These are phyloP conservation scores for Agrochola lychnidis DNA, from an alignment of 2,888 invertebrate species.

Conservation along the genomic window DNA sequence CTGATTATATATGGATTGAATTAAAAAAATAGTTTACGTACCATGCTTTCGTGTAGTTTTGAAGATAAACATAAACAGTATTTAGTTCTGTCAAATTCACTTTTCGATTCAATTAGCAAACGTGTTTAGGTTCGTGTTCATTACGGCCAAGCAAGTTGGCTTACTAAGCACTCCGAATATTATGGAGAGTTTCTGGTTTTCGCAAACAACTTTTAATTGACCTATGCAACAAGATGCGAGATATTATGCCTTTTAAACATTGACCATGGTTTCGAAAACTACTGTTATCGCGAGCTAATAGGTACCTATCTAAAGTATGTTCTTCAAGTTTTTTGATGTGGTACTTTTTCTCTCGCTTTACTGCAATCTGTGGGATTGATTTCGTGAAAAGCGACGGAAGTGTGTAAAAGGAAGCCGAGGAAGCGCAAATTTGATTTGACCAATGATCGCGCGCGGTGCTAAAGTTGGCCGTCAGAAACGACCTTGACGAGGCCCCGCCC, in stretches of 20 bases:
- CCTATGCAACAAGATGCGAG: not conserved
- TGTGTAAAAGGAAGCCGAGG: no score
- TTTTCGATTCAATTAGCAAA: slow-evolving; percentile 2
- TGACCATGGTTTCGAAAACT: not conserved
- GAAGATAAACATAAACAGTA: not conserved
- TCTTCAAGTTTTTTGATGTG: not conserved
- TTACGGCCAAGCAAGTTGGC: not conserved
- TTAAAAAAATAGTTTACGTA: not conserved
- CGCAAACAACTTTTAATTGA: slow-evolving; percentile 22
- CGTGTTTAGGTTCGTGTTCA: not conserved
- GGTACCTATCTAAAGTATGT: not conserved
- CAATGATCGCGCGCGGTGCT: no score
- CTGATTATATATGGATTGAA: not conserved
- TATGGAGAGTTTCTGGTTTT: slow-evolving; percentile 25
- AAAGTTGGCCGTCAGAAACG: no score
- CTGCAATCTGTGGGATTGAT: no score
- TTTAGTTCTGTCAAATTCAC: slow-evolving; percentile 3
- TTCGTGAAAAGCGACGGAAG: no score
- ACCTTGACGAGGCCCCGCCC: no score
- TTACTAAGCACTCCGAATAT: not conserved
- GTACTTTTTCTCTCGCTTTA: no score
- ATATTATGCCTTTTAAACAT: not conserved
- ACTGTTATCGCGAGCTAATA: no score
- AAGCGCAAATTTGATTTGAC: no score
- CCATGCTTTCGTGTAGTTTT: slow-evolving; percentile 9